These are phyloP conservation scores for Stenoptilia bipunctidactyla DNA, from an alignment of 2,888 invertebrate species.

Conservation along the genomic window DNA sequence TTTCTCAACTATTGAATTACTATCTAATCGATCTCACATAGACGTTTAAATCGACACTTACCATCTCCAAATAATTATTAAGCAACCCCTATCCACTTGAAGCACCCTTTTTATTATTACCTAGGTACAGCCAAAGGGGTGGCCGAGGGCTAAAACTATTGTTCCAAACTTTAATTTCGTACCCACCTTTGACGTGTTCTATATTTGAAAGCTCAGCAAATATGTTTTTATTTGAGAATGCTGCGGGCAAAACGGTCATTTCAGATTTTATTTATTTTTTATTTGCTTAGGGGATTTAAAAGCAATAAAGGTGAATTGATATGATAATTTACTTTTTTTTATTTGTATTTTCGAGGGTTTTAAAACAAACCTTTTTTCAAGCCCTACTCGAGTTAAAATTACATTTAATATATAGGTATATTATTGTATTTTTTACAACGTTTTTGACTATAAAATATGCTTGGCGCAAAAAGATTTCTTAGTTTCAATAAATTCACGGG, in stretches of 20 bases:
- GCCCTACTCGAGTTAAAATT: too few relatives aligned
- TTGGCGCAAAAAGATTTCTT: too few relatives aligned
- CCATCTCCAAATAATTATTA: not conserved
- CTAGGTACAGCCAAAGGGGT: conserved; percentile 16
- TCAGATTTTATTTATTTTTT: conserved; percentile 33
- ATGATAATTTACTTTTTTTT: too few relatives aligned
- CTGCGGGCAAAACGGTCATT: conserved; percentile 14
- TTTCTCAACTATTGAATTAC: not conserved
- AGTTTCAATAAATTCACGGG: too few relatives aligned
- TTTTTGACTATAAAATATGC: too few relatives aligned
- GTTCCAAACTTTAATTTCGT: conserved; percentile 23
- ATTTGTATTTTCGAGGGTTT: too few relatives aligned
- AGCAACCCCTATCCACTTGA: conserved; percentile 3
- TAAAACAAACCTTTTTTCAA: too few relatives aligned
- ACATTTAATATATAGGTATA: too few relatives aligned
- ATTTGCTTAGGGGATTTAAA: conserved; percentile 37
- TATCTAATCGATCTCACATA: not conserved
- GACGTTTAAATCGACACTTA: not conserved
- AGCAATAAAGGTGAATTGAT: conserved; percentile 32
- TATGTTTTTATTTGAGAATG: conserved; percentile 10
- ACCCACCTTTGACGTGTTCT: conserved; percentile 20
- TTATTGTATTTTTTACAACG: too few relatives aligned
- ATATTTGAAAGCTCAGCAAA: conserved; percentile 19
- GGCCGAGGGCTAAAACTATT: conserved; percentile 18
- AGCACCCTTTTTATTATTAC: conserved; percentile 21